These are phyloP conservation scores for Girardinus metallicus DNA, from an alignment of 2,797 vertebrate species.

Conservation along the genomic window DNA sequence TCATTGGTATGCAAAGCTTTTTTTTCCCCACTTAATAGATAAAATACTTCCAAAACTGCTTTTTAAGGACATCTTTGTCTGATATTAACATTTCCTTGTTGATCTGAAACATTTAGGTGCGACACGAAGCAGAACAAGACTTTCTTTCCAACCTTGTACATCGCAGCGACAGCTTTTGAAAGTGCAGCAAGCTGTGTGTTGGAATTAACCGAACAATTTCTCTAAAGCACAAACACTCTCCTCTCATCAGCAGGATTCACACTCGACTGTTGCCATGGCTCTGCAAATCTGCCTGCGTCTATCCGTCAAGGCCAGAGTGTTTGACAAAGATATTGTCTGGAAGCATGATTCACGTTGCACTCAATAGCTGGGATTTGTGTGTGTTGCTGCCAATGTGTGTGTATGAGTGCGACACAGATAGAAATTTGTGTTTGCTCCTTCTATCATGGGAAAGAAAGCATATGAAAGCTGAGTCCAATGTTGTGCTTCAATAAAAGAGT, in stretches of 20 bases:
- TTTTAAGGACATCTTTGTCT: background rate
- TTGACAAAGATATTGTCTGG: constrained; percentile 80
- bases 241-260: constrained; percentile 67
- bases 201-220: constrained; percentile 67
- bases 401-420: constrained; percentile 28
- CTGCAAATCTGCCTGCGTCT: constrained; percentile 70
- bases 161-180: constrained; percentile 34
- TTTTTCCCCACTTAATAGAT: background rate
- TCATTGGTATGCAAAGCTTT: background rate
- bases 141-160: background rate
- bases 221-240: constrained; percentile 62
- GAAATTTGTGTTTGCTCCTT: constrained; percentile 56
- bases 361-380: constrained; percentile 51
- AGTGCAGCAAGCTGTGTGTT: constrained; percentile 23
- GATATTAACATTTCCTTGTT: background rate
- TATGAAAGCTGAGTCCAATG: constrained; percentile 71
- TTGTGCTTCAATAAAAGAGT: constrained; percentile 69
- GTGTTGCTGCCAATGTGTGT: constrained; percentile 17
- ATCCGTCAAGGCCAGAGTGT: constrained; percentile 77
- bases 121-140: background rate
- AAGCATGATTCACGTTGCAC: constrained; percentile 71
- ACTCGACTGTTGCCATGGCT: constrained; percentile 82
- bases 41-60: background rate
- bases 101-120: background rate
- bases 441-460: constrained; percentile 57